Percentiles rank a stretch among this genome's conserved stretches.
Evolutionary conservation across 2,888 invertebrate genomes (phyloP).

Genomic region (Apodemia zela): DNA sequence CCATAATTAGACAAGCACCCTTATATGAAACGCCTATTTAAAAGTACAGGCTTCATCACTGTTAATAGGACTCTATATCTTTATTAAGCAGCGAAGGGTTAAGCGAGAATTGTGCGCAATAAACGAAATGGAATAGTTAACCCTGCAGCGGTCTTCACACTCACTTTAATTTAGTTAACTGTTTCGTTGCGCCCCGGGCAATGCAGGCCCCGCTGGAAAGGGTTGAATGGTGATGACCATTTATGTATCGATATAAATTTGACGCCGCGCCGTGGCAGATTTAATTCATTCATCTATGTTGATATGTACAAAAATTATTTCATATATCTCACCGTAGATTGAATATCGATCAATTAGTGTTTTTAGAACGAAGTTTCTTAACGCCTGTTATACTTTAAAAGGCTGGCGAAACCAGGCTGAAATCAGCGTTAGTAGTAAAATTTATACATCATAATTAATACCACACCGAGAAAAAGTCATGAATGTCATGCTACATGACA

Average conservation of each 20-base stretch:
- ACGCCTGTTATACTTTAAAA: too few species aligned
- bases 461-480: too few species aligned
- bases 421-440: too few species aligned
- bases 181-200: constrained; percentile 68
- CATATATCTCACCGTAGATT: too few species aligned
- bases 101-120: constrained; percentile 70
- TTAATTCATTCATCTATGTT: constrained; percentile 13
- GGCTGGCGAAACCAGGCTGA: too few species aligned
- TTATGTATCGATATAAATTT: constrained; percentile 32
- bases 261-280: constrained; percentile 24
- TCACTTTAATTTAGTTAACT: constrained; percentile 80
- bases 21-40: constrained; percentile 46
- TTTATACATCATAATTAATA: too few species aligned
- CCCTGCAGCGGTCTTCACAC: constrained; percentile 78
- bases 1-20: constrained; percentile 31
- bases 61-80: constrained; percentile 75
- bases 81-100: constrained; percentile 72
- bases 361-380: too few species aligned
- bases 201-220: constrained; percentile 60
- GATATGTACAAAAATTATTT: not conserved
- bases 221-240: constrained; percentile 58
- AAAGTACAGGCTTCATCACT: constrained; percentile 47
- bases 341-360: too few species aligned
- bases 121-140: constrained; percentile 80
- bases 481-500: too few species aligned